These are phyloP conservation scores for Leucoptera coffeella DNA, from an alignment of 2,888 invertebrate genomes.

Conservation along the genomic window DNA sequence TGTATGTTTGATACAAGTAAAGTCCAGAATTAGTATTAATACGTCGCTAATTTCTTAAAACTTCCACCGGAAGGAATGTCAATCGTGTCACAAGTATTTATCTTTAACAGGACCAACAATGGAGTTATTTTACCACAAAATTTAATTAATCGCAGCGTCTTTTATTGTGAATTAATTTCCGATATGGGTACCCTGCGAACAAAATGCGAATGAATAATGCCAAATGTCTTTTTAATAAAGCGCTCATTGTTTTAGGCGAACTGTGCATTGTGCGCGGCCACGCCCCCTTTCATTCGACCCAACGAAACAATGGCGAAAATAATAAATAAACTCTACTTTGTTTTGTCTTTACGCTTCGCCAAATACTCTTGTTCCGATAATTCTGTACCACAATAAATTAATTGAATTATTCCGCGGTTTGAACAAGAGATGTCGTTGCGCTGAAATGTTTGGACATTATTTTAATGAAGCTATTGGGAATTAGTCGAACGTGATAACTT, in stretches of 20 bases:
- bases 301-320: slow-evolving; percentile 34
- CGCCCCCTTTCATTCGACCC: slow-evolving; percentile 27
- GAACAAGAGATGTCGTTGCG: slow-evolving; percentile 25
- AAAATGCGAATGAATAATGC: slow-evolving; percentile 48
- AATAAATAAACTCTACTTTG: slow-evolving; percentile 50
- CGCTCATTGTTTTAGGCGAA: slow-evolving; percentile 42
- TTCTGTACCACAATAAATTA: slow-evolving; percentile 36
- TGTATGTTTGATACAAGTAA: too few relatives aligned
- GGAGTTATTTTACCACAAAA: too few relatives aligned
- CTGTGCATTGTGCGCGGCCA: slow-evolving; percentile 10
- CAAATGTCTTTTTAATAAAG: slow-evolving; percentile 53
- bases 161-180: too few relatives aligned
- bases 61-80: too few relatives aligned
- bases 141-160: too few relatives aligned
- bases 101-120: too few relatives aligned
- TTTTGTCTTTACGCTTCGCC: slow-evolving; percentile 26
- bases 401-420: slow-evolving; percentile 41
- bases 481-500: slow-evolving; percentile 16
- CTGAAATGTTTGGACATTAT: slow-evolving; percentile 39
- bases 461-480: slow-evolving; percentile 20
- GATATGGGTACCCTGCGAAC: too few relatives aligned
- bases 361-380: slow-evolving; percentile 39
- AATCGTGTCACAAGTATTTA: too few relatives aligned
- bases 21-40: too few relatives aligned
- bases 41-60: too few relatives aligned